These are phyloP conservation scores for Blera fallax DNA, from an alignment of 2,888 invertebrate genomes.

Conservation along the genomic window DNA sequence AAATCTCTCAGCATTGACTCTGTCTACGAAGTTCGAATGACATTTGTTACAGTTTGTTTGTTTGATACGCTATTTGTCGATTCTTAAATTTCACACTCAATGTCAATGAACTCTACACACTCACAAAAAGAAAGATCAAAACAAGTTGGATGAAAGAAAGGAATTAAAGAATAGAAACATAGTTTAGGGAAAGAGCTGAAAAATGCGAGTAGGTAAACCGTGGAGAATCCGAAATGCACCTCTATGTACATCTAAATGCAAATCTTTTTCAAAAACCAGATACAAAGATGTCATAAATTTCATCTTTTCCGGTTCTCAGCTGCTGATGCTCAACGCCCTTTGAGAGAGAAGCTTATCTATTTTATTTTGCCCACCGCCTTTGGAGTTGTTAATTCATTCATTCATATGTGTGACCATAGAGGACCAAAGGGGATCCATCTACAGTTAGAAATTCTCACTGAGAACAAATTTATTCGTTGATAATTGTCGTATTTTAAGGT, in stretches of 20 bases:
- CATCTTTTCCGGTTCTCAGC: conserved; percentile 18
- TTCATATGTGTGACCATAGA: background rate
- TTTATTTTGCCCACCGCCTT: background rate
- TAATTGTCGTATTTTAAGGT: conserved; percentile 3
- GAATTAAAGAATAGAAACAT: background rate
- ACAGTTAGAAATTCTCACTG: conserved; percentile 22
- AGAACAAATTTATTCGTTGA: conserved; percentile 16
- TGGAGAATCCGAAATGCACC: conserved; percentile 28
- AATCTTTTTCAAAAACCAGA: conserved; percentile 33
- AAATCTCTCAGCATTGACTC: conserved; percentile 16
- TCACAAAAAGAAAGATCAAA: background rate
- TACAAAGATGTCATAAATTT: conserved; percentile 52
- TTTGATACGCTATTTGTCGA: conserved; percentile 21
- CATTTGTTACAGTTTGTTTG: conserved; percentile 46
- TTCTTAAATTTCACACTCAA: conserved; percentile 13
- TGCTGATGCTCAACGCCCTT: background rate
- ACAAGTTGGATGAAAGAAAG: background rate
- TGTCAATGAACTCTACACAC: conserved; percentile 19
- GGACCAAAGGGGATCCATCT: background rate
- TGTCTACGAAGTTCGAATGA: conserved; percentile 1
- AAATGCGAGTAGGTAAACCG: conserved; percentile 29
- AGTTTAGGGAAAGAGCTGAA: background rate
- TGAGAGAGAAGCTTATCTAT: conserved; percentile 8
- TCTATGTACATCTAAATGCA: conserved; percentile 52
- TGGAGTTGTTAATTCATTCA: conserved; percentile 5